These are phyloP conservation scores for Xestia xanthographa DNA, from an alignment of 2,888 invertebrate species.

Conservation along the genomic window DNA sequence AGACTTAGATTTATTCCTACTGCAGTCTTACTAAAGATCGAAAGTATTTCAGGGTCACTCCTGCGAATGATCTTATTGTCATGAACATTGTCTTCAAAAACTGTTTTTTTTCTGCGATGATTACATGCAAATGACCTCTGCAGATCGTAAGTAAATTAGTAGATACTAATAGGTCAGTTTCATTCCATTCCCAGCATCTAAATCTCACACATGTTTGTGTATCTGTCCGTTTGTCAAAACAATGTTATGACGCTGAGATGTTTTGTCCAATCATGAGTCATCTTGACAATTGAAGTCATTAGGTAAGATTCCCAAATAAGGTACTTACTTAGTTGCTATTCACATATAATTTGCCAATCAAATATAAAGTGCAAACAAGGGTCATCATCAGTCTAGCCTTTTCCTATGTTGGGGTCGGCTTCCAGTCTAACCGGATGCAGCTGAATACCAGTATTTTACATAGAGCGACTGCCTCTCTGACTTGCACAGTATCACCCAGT, in stretches of 20 bases:
- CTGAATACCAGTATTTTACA: neutral
- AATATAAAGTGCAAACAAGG: neutral
- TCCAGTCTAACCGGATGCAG: neutral
- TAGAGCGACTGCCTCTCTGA: neutral
- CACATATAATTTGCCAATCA: neutral
- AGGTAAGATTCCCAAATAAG: slow-evolving; percentile 13
- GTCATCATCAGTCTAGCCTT: neutral
- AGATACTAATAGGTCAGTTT: slow-evolving; percentile 6
- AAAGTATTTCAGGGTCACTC: neutral
- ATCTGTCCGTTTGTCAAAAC: slow-evolving; percentile 41
- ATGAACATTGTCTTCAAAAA: neutral
- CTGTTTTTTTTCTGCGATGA: neutral
- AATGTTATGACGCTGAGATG: slow-evolving; percentile 12
- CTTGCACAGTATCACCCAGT: neutral
- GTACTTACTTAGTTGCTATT: slow-evolving; percentile 12
- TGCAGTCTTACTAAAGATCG: no score
- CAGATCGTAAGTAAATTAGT: neutral
- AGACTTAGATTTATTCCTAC: no score
- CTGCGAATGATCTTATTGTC: neutral
- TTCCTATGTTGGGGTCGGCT: no score
- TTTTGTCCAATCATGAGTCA: slow-evolving; percentile 29
- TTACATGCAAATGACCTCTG: neutral
- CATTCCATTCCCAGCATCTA: slow-evolving; percentile 3
- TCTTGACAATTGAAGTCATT: slow-evolving; percentile 20
- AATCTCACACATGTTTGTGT: slow-evolving; percentile 32